Evolutionary conservation across 2,888 invertebrate genomes (phyloP).

Genomic region (Drosophila barbarae): DNA sequence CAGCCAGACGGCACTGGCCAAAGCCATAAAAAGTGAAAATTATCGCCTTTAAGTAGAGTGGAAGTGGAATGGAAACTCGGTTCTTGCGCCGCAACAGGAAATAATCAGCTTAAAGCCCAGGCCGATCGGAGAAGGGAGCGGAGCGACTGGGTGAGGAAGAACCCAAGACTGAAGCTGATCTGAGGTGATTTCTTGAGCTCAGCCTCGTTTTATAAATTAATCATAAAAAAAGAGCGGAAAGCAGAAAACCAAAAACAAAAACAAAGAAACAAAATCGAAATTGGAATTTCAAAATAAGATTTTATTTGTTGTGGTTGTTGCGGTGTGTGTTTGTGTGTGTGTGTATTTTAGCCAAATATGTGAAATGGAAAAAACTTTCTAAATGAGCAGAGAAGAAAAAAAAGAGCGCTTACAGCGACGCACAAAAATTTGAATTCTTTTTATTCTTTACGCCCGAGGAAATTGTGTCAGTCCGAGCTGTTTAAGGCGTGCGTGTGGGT

Average conservation of each 20-base stretch:
- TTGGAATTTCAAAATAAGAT: slow-evolving; percentile 59
- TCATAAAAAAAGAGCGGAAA: slow-evolving; percentile 42
- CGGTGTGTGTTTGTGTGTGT: slow-evolving; percentile 21
- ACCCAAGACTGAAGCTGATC: slow-evolving; percentile 22
- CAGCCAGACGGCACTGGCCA: slow-evolving; percentile 25
- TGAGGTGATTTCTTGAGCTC: slow-evolving; percentile 59
- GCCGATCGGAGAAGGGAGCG: slow-evolving; percentile 14
- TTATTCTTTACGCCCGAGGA: slow-evolving; percentile 72
- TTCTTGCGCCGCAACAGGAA: slow-evolving; percentile 45
- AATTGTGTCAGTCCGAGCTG: slow-evolving; percentile 70
- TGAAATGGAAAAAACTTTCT: slow-evolving; percentile 73
- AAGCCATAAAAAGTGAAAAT: slow-evolving; percentile 66
- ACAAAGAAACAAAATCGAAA: slow-evolving; percentile 59
- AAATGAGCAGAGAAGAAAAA: slow-evolving; percentile 48
- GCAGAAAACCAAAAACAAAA: slow-evolving; percentile 22
- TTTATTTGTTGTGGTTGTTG: slow-evolving; percentile 33
- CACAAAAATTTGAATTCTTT: slow-evolving; percentile 70
- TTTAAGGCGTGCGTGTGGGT: slow-evolving; percentile 45
- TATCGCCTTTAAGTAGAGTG: slow-evolving; percentile 51
- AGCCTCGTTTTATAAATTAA: slow-evolving; percentile 59
- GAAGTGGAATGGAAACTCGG: slow-evolving; percentile 35
- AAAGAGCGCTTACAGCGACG: slow-evolving; percentile 38
- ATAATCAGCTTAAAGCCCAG: slow-evolving; percentile 25
- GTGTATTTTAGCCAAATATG: slow-evolving; percentile 64
- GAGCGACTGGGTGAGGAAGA: slow-evolving; percentile 16